Base-by-base conservation (phyloP, 2,113 vertebrate genomes). In the Naja naja region DNA sequence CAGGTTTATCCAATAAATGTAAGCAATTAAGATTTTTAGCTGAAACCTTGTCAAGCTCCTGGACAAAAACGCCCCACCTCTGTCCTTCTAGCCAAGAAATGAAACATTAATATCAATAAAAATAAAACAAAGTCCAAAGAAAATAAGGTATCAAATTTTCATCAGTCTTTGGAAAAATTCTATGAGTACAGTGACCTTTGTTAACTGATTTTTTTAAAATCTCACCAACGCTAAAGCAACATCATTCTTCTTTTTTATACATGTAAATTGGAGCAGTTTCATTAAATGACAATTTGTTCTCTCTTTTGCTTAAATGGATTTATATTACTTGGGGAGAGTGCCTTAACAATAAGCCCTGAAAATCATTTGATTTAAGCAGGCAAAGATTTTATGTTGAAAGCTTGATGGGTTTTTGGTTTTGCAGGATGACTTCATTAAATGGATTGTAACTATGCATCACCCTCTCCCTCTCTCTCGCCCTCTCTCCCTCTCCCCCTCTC, bases 351-450 rank as follows among this genome's bases (percentile, higher is more conserved):
- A 39, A 93, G 91, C 92, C 74, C 85, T 94, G 56, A 89, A 90
- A 94, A 88, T 11, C 60, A 92, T 95, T 96, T 96, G 91, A 96
- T 96, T 94, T 96, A 93, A 52, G 49, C 91, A 95, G 86, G 93
- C 95, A 94, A n/a, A 47, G 88, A 88, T 92, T 96, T 95, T 96
- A 96, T 93, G 87, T 90, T 92, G 93, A 85, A 94, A 74, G 12
- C 91, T 96, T 95, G 95, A 94, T 2, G 0, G 92, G 91, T 89
- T 94, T 95, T 95, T 95, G 60, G 23, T 86, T 95, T 96, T 96
- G 86, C 95, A 95, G 69, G 94, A 95, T 93, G 94, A 94, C 52
- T 96, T 97, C 93, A 96, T 94, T 96, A 95, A 96, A 96, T 93
- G 45, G n/a, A 93, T 93, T 94, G 55, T 95, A 96, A 95, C 55